Evolutionary conservation across 2,797 vertebrate genomes (phyloP).

Genomic region (Poecile montanus): DNA sequence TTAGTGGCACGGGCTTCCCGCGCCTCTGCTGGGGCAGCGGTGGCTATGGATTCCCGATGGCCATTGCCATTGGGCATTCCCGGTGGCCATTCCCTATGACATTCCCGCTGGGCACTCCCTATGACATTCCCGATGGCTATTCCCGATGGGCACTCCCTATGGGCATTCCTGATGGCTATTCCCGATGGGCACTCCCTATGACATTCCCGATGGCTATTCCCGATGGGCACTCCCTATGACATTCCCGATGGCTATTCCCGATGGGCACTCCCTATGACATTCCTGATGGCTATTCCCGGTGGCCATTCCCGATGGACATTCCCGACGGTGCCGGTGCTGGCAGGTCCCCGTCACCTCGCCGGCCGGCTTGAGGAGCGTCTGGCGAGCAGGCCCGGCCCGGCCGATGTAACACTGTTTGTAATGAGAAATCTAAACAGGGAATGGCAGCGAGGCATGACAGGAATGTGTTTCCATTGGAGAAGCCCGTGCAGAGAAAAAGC

Average conservation of each 20-base stretch:
- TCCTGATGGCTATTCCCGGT: accelerated
- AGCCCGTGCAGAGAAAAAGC: slow-evolving; percentile 82
- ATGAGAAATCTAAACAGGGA: slow-evolving; percentile 98
- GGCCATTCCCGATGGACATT: background rate
- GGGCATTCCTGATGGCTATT: accelerated
- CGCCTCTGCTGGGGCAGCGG: background rate
- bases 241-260: background rate
- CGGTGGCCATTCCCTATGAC: background rate
- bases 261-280: background rate
- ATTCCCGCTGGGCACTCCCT: too few relatives aligned
- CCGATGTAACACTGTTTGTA: slow-evolving; percentile 93
- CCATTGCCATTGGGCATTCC: accelerated
- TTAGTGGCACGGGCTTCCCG: background rate
- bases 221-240: too few relatives aligned
- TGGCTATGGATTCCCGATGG: background rate
- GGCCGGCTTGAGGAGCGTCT: slow-evolving; percentile 59
- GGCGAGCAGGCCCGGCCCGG: slow-evolving; percentile 77
- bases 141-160: too few relatives aligned
- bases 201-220: too few relatives aligned
- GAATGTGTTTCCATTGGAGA: slow-evolving; percentile 99
- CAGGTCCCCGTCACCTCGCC: slow-evolving; percentile 50
- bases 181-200: background rate
- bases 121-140: too few relatives aligned
- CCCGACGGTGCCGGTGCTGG: background rate
- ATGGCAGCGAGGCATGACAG: slow-evolving; percentile 96